phyloP scores from a whole-genome alignment of 2,888 invertebrate species.

The Machimus atricapillus region DNA sequence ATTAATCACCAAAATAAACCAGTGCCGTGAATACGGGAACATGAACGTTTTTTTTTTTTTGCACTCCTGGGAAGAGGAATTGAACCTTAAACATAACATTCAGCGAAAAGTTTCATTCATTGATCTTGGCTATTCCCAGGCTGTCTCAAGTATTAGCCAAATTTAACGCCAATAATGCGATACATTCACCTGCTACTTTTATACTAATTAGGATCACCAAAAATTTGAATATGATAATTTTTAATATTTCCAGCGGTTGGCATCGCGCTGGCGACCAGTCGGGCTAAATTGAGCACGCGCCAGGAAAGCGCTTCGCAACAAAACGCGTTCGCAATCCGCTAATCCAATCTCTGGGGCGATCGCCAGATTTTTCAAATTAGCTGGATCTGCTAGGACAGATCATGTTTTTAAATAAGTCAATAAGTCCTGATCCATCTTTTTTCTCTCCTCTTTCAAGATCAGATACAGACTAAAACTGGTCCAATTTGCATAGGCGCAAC shows the following conservation, averaged over 20 bases:
- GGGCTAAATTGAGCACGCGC: background rate
- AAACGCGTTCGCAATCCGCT: background rate
- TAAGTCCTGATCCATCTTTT: constrained; percentile 17
- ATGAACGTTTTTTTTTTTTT: background rate
- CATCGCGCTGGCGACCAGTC: background rate
- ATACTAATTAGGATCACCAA: background rate
- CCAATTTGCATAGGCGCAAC: constrained; percentile 19
- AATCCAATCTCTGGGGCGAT: constrained; percentile 19
- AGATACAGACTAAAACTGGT: constrained; percentile 9
- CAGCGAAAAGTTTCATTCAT: background rate
- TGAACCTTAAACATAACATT: background rate
- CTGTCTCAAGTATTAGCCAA: background rate
- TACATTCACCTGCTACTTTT: background rate
- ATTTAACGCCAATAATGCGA: background rate
- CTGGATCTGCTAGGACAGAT: constrained; percentile 19
- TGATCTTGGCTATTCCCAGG: background rate
- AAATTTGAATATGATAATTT: background rate
- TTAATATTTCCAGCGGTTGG: background rate
- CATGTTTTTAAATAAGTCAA: constrained; percentile 33
- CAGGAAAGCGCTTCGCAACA: constrained; percentile 11
- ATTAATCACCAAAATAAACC: background rate
- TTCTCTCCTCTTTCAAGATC: background rate
- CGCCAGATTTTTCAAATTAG: background rate
- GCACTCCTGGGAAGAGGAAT: background rate
- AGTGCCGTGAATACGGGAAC: background rate